Evolutionary conservation across 1,140 invertebrate genomes (phyloP).

Genomic region (Neomicropteryx cornuta): DNA sequence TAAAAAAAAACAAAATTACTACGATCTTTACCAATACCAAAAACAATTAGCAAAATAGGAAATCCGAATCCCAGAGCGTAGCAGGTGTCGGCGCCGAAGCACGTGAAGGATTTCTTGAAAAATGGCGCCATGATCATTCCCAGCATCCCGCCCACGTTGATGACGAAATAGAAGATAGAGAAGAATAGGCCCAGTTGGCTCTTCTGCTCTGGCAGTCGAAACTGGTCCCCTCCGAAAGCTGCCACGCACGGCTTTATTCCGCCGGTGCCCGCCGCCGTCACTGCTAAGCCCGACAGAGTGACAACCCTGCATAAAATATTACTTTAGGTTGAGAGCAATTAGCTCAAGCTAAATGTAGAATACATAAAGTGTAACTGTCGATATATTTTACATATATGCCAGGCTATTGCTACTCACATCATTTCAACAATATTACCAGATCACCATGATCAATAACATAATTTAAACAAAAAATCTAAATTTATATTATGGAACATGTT

Average conservation of each 20-base stretch:
- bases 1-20: background rate
- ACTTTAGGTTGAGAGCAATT: no score
- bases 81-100: slow-evolving; percentile 61
- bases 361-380: no score
- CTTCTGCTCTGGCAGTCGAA: slow-evolving; percentile 47
- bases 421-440: no score
- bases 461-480: no score
- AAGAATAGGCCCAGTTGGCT: slow-evolving; percentile 55
- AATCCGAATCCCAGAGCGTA: slow-evolving; percentile 71
- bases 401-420: no score
- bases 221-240: slow-evolving; percentile 85
- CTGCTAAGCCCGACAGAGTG: slow-evolving; percentile 41
- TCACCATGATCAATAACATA: no score
- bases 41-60: slow-evolving; percentile 54
- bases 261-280: slow-evolving; percentile 60
- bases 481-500: no score
- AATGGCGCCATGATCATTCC: slow-evolving; percentile 66
- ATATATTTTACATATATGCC: no score
- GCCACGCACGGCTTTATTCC: slow-evolving; percentile 87
- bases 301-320: slow-evolving; percentile 14
- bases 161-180: slow-evolving; percentile 70
- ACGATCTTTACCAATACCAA: slow-evolving; percentile 44
- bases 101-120: slow-evolving; percentile 54
- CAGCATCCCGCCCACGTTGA: slow-evolving; percentile 65
- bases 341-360: no score